These are phyloP conservation scores for Tenthredo scrophulariae DNA, from an alignment of 2,888 invertebrate species.

Conservation along the genomic window DNA sequence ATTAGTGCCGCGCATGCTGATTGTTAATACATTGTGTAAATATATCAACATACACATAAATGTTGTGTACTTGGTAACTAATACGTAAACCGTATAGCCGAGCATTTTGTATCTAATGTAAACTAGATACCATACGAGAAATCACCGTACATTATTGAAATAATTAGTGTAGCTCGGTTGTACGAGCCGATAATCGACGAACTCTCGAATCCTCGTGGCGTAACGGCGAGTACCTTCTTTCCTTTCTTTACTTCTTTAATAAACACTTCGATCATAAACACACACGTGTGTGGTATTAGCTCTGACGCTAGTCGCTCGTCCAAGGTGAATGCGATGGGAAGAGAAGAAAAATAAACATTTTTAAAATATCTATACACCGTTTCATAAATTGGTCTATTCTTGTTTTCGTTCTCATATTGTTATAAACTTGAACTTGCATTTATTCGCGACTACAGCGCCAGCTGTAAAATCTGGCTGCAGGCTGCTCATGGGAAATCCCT, in stretches of 20 bases:
- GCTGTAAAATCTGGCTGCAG: neutral
- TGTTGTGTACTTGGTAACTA: constrained; percentile 4
- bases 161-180: neutral
- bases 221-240: neutral
- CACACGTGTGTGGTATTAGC: neutral
- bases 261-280: neutral
- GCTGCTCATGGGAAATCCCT: too few relatives aligned
- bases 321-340: neutral
- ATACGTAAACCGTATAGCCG: neutral
- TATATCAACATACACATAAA: neutral
- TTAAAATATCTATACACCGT: neutral
- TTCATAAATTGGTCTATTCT: neutral
- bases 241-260: neutral
- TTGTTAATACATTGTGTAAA: constrained; percentile 4
- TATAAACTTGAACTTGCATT: neutral
- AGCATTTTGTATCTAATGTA: neutral
- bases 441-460: neutral
- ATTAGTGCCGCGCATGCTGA: neutral
- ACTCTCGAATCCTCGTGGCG: neutral
- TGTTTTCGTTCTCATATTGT: neutral
- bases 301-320: neutral
- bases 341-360: neutral
- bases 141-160: neutral
- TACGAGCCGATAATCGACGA: neutral
- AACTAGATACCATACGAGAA: neutral